Conservation (phyloP, 2,888 invertebrate genomes). For the Calameuta pallipes region DNA sequence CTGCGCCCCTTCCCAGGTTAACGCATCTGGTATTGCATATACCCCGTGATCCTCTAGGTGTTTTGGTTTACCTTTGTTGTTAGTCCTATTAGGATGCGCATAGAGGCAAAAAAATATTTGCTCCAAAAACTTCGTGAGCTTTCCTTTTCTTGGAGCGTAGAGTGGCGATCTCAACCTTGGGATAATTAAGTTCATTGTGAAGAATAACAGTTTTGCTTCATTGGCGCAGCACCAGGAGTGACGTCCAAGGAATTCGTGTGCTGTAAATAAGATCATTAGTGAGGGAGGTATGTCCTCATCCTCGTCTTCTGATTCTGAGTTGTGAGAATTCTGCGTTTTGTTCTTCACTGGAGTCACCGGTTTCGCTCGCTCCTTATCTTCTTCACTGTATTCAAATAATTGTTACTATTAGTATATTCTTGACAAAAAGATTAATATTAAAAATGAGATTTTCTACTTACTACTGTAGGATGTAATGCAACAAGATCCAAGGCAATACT, state of each 20-base stretch:
- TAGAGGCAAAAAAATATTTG: slow-evolving; percentile 89
- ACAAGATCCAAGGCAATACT: slow-evolving; percentile 84
- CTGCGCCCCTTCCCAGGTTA: slow-evolving; percentile 81
- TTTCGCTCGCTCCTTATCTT: slow-evolving; percentile 75
- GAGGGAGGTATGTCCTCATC: slow-evolving; percentile 78
- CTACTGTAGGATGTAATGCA: slow-evolving; percentile 82
- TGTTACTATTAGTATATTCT: not conserved
- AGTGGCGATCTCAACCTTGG: slow-evolving; percentile 76
- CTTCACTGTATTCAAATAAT: slow-evolving; percentile 68
- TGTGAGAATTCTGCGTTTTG: slow-evolving; percentile 40
- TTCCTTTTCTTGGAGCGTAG: slow-evolving; percentile 73
- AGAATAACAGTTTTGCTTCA: slow-evolving; percentile 82
- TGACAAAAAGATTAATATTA: slow-evolving; percentile 13
- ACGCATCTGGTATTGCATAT: slow-evolving; percentile 69
- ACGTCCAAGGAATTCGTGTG: slow-evolving; percentile 86
- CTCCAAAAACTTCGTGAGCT: slow-evolving; percentile 83
- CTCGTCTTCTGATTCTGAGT: slow-evolving; percentile 65
- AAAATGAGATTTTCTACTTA: slow-evolving; percentile 44
- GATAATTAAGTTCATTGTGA: slow-evolving; percentile 80
- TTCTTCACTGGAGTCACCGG: slow-evolving; percentile 40
- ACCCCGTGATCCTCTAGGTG: slow-evolving; percentile 83
- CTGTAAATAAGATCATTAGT: slow-evolving; percentile 81
- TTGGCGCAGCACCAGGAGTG: slow-evolving; percentile 83
- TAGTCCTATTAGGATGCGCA: slow-evolving; percentile 82
- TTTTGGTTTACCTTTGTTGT: slow-evolving; percentile 68